phyloP scores from a whole-genome alignment of 2,888 invertebrate species.

The Itoplectis maculator region DNA sequence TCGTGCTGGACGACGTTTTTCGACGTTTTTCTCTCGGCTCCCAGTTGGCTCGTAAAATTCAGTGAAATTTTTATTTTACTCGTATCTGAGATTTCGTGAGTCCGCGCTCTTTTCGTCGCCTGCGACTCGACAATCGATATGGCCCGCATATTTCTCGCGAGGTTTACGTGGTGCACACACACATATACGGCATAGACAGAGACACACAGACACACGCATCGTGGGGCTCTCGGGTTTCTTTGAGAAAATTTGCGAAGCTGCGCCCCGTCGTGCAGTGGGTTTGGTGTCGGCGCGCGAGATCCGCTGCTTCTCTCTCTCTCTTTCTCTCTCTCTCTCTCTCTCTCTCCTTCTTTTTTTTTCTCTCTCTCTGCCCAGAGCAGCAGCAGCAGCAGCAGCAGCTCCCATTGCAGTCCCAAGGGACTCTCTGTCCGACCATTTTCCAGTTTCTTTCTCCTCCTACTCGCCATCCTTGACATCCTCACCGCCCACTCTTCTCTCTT shows the following conservation, averaged over 20 bases:
- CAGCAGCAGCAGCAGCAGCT: too few species aligned
- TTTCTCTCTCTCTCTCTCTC: too few species aligned
- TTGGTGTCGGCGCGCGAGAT: constrained; percentile 35
- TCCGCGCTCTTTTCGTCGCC: constrained; percentile 11
- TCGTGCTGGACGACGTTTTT: not conserved
- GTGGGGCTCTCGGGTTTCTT: not conserved
- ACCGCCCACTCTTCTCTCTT: constrained; percentile 14
- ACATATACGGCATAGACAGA: too few species aligned
- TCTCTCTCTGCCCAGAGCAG: constrained; percentile 23
- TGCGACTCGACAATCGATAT: not conserved
- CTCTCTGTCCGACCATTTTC: constrained; percentile 61
- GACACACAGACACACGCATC: not conserved
- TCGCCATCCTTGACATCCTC: constrained; percentile 29
- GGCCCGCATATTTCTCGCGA: not conserved
- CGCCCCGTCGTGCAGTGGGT: constrained; percentile 6
- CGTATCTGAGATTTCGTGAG: constrained; percentile 6
- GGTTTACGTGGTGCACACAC: too few species aligned
- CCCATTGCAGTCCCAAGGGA: constrained; percentile 62
- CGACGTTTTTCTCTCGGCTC: too few species aligned
- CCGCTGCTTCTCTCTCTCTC: too few species aligned
- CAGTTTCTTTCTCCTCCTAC: constrained; percentile 45
- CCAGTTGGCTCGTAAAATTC: too few species aligned
- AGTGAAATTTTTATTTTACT: constrained; percentile 3
- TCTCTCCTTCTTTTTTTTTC: too few species aligned
- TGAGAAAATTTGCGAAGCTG: constrained; percentile 26